Evolutionary conservation across 1,140 invertebrate genomes (phyloP).

Genomic region (Berghia stephanieae): DNA sequence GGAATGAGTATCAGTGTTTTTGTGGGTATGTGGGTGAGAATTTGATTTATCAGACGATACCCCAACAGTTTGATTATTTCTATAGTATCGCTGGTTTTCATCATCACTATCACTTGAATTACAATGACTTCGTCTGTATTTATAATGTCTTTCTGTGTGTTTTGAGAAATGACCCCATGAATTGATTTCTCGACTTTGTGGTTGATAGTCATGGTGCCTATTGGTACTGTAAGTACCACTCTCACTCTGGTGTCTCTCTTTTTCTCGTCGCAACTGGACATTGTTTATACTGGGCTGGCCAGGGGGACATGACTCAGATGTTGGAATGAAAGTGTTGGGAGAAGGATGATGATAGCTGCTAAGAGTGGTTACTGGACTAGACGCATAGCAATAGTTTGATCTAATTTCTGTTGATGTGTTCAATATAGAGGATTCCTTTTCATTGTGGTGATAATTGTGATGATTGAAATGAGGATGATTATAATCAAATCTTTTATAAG

Average conservation of each 20-base stretch:
- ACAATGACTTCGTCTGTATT: conserved; percentile 57
- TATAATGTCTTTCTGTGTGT: conserved; percentile 50
- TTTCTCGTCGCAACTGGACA: conserved; percentile 24
- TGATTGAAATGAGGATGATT: too few species aligned
- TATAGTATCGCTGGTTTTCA: too few species aligned
- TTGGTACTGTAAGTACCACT: conserved; percentile 16
- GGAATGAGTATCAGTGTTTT: too few species aligned
- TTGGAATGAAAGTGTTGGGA: conserved; percentile 23
- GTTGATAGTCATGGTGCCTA: conserved; percentile 32
- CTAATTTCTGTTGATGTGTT: too few species aligned
- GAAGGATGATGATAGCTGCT: not conserved
- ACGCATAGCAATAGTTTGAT: too few species aligned
- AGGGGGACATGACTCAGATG: conserved; percentile 15
- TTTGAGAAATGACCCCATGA: conserved; percentile 60
- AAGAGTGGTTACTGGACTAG: not conserved
- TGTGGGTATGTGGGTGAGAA: too few species aligned
- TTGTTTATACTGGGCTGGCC: not conserved
- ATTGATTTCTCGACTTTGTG: conserved; percentile 38
- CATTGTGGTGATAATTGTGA: too few species aligned
- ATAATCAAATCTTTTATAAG: too few species aligned
- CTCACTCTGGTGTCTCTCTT: not conserved
- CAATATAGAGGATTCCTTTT: too few species aligned
- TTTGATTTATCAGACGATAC: too few species aligned
- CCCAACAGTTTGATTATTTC: too few species aligned
- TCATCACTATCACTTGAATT: conserved; percentile 62